phyloP scores from a whole-genome alignment of 1,140 invertebrate species.

The Drosophila ambigua region DNA sequence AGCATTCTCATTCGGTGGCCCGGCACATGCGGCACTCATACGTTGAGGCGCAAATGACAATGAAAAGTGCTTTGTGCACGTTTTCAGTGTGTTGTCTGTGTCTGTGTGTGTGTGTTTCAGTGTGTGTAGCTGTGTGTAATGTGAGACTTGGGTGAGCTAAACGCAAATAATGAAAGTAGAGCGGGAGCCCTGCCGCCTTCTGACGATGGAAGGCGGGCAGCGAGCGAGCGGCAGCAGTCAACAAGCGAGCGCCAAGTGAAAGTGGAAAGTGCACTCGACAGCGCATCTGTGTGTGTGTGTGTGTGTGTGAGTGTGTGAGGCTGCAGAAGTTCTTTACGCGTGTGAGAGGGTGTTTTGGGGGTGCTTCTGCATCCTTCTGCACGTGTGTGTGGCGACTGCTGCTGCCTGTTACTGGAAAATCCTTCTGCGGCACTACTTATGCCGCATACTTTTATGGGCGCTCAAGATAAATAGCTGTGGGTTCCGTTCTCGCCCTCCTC shows the following conservation, averaged over 20 bases:
- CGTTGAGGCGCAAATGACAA: slow-evolving; percentile 68
- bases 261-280: slow-evolving; percentile 77
- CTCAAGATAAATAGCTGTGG: slow-evolving; percentile 76
- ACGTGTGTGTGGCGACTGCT: slow-evolving; percentile 12
- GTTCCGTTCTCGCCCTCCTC: slow-evolving; percentile 20
- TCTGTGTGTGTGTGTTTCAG: slow-evolving; percentile 19
- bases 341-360: slow-evolving; percentile 14
- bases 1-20: slow-evolving; percentile 7
- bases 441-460: slow-evolving; percentile 55
- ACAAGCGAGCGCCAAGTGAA: slow-evolving; percentile 76
- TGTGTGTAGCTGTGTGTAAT: slow-evolving; percentile 40
- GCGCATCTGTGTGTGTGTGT: slow-evolving; percentile 26
- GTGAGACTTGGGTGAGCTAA: slow-evolving; percentile 68
- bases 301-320: not conserved
- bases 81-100: not conserved
- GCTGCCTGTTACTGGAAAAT: too few species aligned
- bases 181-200: not conserved
- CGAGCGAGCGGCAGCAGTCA: slow-evolving; percentile 58
- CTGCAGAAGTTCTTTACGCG: slow-evolving; percentile 16
- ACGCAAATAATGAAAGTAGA: slow-evolving; percentile 78
- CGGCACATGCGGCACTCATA: slow-evolving; percentile 20
- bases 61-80: slow-evolving; percentile 58
- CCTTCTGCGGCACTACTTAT: slow-evolving; percentile 54
- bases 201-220: not conserved
- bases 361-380: not conserved